Evolutionary conservation across 1,140 invertebrate species (phyloP), one percentile per base, ranked within the genome.

Genomic region (Aphelenchoides fujianensis): DNA sequence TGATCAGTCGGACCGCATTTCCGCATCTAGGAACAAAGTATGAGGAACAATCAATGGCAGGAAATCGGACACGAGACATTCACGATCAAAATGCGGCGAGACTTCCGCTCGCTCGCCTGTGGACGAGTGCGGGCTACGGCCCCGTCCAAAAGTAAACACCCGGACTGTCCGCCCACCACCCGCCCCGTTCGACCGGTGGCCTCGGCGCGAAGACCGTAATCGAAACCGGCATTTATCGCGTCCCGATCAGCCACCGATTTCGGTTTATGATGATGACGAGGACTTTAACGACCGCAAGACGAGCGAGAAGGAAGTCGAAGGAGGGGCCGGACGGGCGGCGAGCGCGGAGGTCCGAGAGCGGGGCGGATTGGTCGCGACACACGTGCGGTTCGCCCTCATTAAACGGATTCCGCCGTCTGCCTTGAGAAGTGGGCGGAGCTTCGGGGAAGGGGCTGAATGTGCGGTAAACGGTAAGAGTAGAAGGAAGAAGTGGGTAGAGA

Each of bases 141-240:
- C n/a, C n/a, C n/a, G n/a, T n/a, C n/a, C n/a, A n/a, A n/a, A 48
- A 23, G 41, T 48, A 12, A 48, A 48, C 41, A 48, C 41, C 12
- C 23, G 41, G 41, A 23, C 23, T 48, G 23, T 12, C 41, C 23
- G 12, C 41, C 41, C 12, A 48, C 41, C 12, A 23, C 12, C 12
- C 41, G 12, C 41, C 41, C 12, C 41, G 23, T 48, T 16, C 41
- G 41, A 48, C 41, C 41, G 41, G 41, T 48, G 41, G 41, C 41
- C 41, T 48, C 41, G 41, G 23, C 41, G 41, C 41, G 41, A 48
- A 48, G 41, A 48, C 41, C 41, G 41, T 48, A 48, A 48, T 48
- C 41, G 41, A 48, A 48, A 48, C 41, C 41, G 23, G 12, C 41
- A 48, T 48, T 48, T 48, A 48, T 48, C 41, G 41, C 41, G 12